A percentile compares a stretch with the other conserved stretches of the same genome.
These are phyloP conservation scores for Eulacestoma nigropectus DNA, from an alignment of 2,113 vertebrate genomes.

Conservation along the genomic window DNA sequence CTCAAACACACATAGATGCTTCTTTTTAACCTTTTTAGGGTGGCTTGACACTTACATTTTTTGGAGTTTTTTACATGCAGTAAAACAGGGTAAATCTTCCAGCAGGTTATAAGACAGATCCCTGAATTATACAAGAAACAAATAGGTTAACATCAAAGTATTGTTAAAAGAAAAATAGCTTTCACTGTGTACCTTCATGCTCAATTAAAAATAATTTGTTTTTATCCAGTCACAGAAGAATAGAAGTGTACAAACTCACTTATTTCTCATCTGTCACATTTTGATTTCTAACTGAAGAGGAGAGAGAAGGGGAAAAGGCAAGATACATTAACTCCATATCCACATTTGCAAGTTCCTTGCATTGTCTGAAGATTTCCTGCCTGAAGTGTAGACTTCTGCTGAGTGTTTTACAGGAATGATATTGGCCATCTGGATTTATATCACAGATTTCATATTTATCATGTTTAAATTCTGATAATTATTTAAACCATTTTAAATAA, in stretches of 20 bases:
- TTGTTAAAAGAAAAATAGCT: background rate
- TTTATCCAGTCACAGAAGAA: background rate
- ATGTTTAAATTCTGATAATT: slow-evolving; percentile 37
- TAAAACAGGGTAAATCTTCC: slow-evolving; percentile 84
- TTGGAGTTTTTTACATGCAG: slow-evolving; percentile 83
- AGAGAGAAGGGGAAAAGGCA: background rate
- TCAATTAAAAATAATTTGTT: background rate
- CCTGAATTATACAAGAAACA: slow-evolving; percentile 69
- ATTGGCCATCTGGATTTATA: slow-evolving; percentile 13
- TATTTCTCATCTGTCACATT: background rate
- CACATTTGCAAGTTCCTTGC: background rate
- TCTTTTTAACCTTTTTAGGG: background rate
- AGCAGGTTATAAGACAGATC: slow-evolving; percentile 91
- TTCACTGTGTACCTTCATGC: background rate
- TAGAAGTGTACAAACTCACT: background rate
- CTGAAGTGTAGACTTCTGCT: background rate
- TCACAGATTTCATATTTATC: slow-evolving; percentile 1
- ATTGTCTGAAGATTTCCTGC: background rate
- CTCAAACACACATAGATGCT: background rate
- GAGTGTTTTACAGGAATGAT: background rate
- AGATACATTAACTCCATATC: background rate
- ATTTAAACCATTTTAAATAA: slow-evolving; percentile 56
- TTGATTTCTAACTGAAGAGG: background rate
- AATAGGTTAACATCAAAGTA: slow-evolving; percentile 1
- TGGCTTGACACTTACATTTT: slow-evolving; percentile 79